Evolutionary conservation across 2,797 vertebrate genomes (phyloP).

Genomic region (Eremophila alpestris): DNA sequence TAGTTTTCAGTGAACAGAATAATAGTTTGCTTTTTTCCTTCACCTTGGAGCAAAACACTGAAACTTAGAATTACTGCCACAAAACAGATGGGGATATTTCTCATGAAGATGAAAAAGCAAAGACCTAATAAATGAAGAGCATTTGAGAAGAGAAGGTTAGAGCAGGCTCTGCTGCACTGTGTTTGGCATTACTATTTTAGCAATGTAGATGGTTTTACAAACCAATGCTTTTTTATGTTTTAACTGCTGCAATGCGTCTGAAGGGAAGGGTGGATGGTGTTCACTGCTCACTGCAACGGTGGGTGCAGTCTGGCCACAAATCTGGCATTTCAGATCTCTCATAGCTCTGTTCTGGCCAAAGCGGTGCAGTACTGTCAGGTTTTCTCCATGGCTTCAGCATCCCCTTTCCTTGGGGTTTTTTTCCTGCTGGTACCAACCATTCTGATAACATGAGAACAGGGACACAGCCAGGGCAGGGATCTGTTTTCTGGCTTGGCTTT

Average conservation of each 20-base stretch:
- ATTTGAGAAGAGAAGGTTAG: constrained; percentile 31
- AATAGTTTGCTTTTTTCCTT: constrained; percentile 30
- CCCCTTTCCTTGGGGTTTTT: neutral
- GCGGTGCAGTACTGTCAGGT: neutral
- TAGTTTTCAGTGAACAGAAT: constrained; percentile 27
- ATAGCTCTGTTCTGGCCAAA: neutral
- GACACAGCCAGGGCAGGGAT: neutral
- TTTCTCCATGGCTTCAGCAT: neutral
- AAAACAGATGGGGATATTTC: constrained; percentile 42
- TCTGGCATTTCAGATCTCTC: neutral
- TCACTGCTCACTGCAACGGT: neutral
- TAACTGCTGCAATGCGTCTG: neutral
- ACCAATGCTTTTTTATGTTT: neutral
- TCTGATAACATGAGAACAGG: neutral
- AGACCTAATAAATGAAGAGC: constrained; percentile 19
- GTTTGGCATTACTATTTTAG: constrained; percentile 11
- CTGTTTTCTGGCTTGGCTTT: neutral
- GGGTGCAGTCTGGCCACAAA: neutral
- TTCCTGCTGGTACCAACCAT: neutral
- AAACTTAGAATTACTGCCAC: constrained; percentile 25
- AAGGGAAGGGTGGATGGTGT: neutral
- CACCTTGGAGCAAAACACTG: constrained; percentile 37
- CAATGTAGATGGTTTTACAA: neutral
- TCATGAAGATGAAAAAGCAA: constrained; percentile 24
- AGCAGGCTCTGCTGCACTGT: neutral